Evolutionary conservation across 2,797 vertebrate genomes (phyloP).

Genomic region (Mastacembelus armatus): DNA sequence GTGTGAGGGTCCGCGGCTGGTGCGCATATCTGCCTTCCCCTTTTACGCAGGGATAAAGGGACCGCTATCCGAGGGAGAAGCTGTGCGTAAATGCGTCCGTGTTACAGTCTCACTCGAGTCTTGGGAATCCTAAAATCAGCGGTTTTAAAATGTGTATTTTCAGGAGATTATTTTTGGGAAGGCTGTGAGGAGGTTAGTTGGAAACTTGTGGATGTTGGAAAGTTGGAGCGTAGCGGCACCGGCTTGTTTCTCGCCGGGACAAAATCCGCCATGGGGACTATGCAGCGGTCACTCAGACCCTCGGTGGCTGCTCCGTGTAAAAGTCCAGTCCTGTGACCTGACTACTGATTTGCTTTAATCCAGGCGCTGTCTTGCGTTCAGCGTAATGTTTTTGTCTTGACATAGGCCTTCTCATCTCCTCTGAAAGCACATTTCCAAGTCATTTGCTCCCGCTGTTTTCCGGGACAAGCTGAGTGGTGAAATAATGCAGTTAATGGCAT

Average conservation of each 20-base stretch:
- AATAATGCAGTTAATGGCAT: conserved; percentile 41
- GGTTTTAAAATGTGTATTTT: conserved; percentile 5
- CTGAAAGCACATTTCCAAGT: not conserved
- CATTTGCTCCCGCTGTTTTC: conserved; percentile 10
- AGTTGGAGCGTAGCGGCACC: conserved; percentile 56
- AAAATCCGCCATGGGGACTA: conserved; percentile 37
- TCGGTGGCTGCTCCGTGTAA: conserved; percentile 26
- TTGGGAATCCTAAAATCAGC: conserved; percentile 1
- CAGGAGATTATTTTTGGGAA: not conserved
- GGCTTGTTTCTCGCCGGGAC: conserved; percentile 42
- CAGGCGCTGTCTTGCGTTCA: conserved; percentile 2
- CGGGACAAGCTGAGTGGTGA: conserved; percentile 13
- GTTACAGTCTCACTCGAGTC: not conserved
- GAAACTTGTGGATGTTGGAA: conserved; percentile 65
- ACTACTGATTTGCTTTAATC: conserved; percentile 23
- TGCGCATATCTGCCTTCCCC: conserved; percentile 43
- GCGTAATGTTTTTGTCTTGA: not conserved
- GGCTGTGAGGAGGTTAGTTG: conserved; percentile 7
- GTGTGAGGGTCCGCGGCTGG: conserved; percentile 57
- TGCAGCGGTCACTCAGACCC: conserved; percentile 29
- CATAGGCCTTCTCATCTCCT: not conserved
- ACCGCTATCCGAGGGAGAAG: conserved; percentile 41
- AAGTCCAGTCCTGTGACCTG: conserved; percentile 41
- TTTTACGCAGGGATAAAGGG: conserved; percentile 53
- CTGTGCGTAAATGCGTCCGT: conserved; percentile 38